Percentiles rank a stretch among this genome's conserved stretches.
These are phyloP conservation scores for Carcina quercana DNA, from an alignment of 2,888 invertebrate species.

Conservation along the genomic window DNA sequence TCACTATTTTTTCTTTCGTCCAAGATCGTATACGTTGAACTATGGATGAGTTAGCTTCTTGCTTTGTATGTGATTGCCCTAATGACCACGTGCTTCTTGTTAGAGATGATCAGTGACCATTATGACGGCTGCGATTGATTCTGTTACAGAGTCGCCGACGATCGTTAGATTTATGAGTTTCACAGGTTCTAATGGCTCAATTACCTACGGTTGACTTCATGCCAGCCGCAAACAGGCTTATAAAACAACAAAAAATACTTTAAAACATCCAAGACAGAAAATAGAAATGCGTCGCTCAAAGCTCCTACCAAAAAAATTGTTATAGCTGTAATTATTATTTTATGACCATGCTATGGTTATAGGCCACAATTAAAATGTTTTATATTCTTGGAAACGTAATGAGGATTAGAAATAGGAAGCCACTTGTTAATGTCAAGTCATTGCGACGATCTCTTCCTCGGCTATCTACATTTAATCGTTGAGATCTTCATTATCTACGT, in stretches of 20 bases:
- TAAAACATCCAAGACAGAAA: slow-evolving; percentile 1
- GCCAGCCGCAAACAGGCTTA: slow-evolving; percentile 23
- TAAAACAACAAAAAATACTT: slow-evolving; percentile 12
- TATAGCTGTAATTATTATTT: background rate
- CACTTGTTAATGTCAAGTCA: slow-evolving; percentile 49
- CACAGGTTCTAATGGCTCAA: slow-evolving; percentile 54
- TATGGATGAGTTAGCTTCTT: slow-evolving; percentile 35
- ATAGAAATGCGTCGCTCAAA: background rate
- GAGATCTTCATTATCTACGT: slow-evolving; percentile 48
- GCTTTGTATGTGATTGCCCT: slow-evolving; percentile 57
- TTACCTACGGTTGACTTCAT: slow-evolving; percentile 40
- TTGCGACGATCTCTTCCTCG: slow-evolving; percentile 22
- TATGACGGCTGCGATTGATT: slow-evolving; percentile 51
- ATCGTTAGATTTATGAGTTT: slow-evolving; percentile 56
- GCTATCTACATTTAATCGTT: slow-evolving; percentile 42
- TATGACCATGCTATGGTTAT: background rate
- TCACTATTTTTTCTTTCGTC: too few species aligned
- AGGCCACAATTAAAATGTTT: slow-evolving; percentile 29
- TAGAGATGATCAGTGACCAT: slow-evolving; percentile 56
- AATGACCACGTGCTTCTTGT: slow-evolving; percentile 69
- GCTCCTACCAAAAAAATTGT: background rate
- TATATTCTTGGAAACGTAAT: slow-evolving; percentile 23
- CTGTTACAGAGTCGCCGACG: slow-evolving; percentile 40
- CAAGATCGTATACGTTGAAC: too few species aligned
- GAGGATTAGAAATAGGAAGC: slow-evolving; percentile 45